Evolutionary conservation across 2,888 invertebrate genomes (phyloP).

Genomic region (Creontiades dilutus): DNA sequence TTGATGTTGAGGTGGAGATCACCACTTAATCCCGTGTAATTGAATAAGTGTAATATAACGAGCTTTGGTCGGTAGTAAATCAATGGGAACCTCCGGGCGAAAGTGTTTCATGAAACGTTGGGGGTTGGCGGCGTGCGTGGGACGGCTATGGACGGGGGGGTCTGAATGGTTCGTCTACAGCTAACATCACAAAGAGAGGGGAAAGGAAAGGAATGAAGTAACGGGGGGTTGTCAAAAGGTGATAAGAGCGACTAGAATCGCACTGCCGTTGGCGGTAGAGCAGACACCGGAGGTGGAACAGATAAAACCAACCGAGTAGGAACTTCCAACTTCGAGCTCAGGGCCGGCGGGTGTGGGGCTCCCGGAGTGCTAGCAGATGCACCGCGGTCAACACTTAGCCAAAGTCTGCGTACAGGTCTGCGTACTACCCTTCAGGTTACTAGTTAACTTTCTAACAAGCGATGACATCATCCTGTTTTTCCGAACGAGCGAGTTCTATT

Average conservation of each 20-base stretch:
- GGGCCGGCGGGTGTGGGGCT: background rate
- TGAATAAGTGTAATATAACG: too few species aligned
- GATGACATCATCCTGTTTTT: constrained; percentile 42
- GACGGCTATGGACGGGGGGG: too few species aligned
- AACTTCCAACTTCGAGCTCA: constrained; percentile 4
- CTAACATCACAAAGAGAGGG: constrained; percentile 1
- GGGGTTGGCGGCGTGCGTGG: too few species aligned
- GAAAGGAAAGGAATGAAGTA: constrained; percentile 3
- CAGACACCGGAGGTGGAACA: constrained; percentile 11
- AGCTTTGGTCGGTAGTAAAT: too few species aligned
- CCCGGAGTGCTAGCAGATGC: constrained; percentile 2
- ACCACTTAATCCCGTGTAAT: too few species aligned
- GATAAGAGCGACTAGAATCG: constrained; percentile 8
- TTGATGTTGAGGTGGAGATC: too few species aligned
- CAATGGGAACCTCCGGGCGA: too few species aligned
- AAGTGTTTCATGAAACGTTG: too few species aligned
- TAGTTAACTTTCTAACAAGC: background rate
- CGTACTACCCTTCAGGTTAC: constrained; percentile 7
- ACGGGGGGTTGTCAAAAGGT: background rate
- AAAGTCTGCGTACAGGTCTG: constrained; percentile 22
- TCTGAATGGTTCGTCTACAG: background rate
- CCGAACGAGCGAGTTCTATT: background rate
- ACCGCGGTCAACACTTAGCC: constrained; percentile 25
- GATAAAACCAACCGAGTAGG: constrained; percentile 29
- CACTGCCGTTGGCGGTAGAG: background rate